Percentiles rank a stretch among this genome's conserved stretches.
Conservation (phyloP, 2,888 invertebrate species). For the Corbicula japonica region DNA sequence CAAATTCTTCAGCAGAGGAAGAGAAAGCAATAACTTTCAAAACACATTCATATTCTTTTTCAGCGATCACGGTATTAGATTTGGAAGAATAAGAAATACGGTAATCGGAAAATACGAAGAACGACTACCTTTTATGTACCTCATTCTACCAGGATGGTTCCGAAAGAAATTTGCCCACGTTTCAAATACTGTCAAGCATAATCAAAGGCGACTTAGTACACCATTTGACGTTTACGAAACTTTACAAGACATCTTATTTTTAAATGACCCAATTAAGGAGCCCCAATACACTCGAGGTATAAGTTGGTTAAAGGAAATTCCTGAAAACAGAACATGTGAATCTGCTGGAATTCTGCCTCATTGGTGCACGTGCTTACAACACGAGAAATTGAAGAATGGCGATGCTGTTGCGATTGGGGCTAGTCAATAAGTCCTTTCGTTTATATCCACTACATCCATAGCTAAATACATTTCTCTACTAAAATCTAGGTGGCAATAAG, state of each 20-base stretch:
- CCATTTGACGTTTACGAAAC: constrained; percentile 4
- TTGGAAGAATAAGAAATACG: constrained; percentile 93
- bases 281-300: background rate
- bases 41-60: constrained; percentile 85
- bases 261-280: background rate
- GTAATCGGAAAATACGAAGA: constrained; percentile 93
- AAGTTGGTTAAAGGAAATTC: background rate
- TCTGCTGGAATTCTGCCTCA: background rate
- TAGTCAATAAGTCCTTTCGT: background rate
- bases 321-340: background rate
- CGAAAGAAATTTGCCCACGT: constrained; percentile 87
- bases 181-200: background rate
- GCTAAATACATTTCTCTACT: too few relatives aligned
- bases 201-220: background rate
- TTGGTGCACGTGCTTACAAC: constrained; percentile 5
- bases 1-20: constrained; percentile 88
- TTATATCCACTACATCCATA: too few relatives aligned
- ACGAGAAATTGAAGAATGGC: background rate
- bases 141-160: constrained; percentile 92
- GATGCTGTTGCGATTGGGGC: background rate
- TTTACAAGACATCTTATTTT: background rate
- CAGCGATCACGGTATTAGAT: constrained; percentile 96
- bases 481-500: too few relatives aligned
- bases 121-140: constrained; percentile 92
- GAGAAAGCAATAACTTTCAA: constrained; percentile 73